These are phyloP conservation scores for Platichthys flesus DNA, from an alignment of 2,113 vertebrate genomes.

Conservation along the genomic window DNA sequence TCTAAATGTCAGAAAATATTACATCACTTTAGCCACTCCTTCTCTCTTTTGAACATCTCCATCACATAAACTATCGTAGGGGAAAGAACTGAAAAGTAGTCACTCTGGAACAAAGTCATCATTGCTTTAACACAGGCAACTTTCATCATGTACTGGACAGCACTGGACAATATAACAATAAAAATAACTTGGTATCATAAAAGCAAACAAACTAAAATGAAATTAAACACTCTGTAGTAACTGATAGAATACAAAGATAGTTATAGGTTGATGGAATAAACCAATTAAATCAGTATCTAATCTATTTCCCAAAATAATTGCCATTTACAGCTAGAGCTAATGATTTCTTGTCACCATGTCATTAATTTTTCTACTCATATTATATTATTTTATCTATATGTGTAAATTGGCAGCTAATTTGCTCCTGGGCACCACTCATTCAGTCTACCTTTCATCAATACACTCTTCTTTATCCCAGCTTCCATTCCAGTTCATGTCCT, in stretches of 20 bases:
- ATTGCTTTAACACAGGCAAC: neutral
- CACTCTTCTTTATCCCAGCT: neutral
- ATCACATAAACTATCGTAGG: neutral
- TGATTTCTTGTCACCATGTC: too few relatives aligned
- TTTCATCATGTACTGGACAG: neutral
- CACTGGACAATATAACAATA: neutral
- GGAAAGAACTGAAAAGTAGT: neutral
- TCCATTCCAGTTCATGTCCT: slow-evolving; percentile 1
- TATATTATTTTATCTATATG: neutral
- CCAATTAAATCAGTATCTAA: too few relatives aligned
- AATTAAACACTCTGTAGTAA: too few relatives aligned
- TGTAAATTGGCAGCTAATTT: slow-evolving; percentile 3
- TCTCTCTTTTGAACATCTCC: neutral
- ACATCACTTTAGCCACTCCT: slow-evolving; percentile 28
- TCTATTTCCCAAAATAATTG: too few relatives aligned
- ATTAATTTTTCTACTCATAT: too few relatives aligned
- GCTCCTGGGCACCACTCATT: neutral
- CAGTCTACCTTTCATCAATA: neutral
- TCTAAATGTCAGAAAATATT: slow-evolving; percentile 46
- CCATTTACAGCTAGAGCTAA: too few relatives aligned
- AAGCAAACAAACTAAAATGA: too few relatives aligned
- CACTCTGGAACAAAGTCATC: neutral
- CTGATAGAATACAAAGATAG: too few relatives aligned
- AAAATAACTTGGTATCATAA: too few relatives aligned
- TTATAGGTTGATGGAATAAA: too few relatives aligned